Base-by-base conservation (phyloP, 1,140 invertebrate genomes). In the Philopotamus ludificatus region DNA sequence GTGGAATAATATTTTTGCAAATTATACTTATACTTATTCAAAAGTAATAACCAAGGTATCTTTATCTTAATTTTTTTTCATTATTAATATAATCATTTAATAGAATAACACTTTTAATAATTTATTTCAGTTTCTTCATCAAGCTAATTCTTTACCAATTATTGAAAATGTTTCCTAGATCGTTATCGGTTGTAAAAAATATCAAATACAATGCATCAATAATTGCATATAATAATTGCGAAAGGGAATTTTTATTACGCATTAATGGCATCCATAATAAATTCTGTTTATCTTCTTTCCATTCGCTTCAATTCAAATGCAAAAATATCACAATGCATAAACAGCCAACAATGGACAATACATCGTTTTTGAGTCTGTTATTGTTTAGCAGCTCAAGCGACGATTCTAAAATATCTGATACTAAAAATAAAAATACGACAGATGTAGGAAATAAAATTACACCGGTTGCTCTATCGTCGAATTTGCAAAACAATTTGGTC, bases 101-200 rank as follows among this genome's bases (percentile, higher is more conserved):
- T n/a, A n/a, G n/a, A n/a, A n/a, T n/a, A n/a, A n/a, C n/a, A n/a
- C n/a, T n/a, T n/a, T n/a, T n/a, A n/a, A n/a, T n/a, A n/a, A n/a
- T n/a, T n/a, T n/a, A n/a, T n/a, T n/a, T n/a, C n/a, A n/a, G n/a
- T n/a, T n/a, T n/a, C n/a, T n/a, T n/a, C n/a, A n/a, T n/a, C n/a
- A n/a, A n/a, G n/a, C n/a, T n/a, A n/a, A n/a, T n/a, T n/a, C n/a
- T n/a, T n/a, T n/a, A n/a, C n/a, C n/a, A n/a, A n/a, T n/a, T n/a
- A n/a, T n/a, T n/a, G n/a, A 67, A 15, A 34, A 67, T 67, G 66
- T 63, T 67, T 26, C 53, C 59, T 20, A 53, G 66, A 34, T 67
- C 66, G 8, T 44, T 67, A 8, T 10, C 59, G 22, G 39, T 59
- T 39, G 45, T 41, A 23, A 67, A 67, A 53, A 51, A 42, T 18